Evolutionary conservation across 1,140 invertebrate genomes (phyloP), one percentile per base, ranked within the genome.

Genomic region (Halotydeus destructor): DNA sequence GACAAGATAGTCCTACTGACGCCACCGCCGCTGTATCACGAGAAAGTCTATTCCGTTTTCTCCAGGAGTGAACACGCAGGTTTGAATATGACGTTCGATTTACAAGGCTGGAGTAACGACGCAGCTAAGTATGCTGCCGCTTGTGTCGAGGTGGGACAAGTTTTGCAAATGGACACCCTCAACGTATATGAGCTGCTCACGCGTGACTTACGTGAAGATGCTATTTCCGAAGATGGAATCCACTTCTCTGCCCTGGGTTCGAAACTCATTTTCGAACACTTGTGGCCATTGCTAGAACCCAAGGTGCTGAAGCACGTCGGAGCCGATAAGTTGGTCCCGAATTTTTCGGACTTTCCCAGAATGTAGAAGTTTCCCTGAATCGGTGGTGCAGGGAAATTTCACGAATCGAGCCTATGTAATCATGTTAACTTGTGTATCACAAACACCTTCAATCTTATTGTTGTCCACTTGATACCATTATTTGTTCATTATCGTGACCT

Each of bases 1-100:
- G 47, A 61, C 5, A 53, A 53, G 37, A 54, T 61, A 21, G 52
- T 61, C 32, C 27, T 62, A 11, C 57, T 61, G 30, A 41, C 57
- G 11, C 59, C 58, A 21, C 58, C 59, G 25, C 49, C 54, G 6
- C 55, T 52, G 49, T n/a, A n/a, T n/a, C n/a, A n/a, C n/a, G n/a
- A n/a, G 26, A 50, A 52, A 9, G 55, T 54, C 34, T n/a, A n/a
- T 31, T 41, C 14, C 26, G 55, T 52, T 50, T 44, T 52, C 49
- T 50, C 52, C 22, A 36, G 51, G 24, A 50, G 50, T 21, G 59
- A 52, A 53, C n/a, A n/a, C n/a, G 44, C 41, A 23, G 41, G 41
- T 27, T 51, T 51, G 9, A 55, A 53, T 35, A 32, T 41, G 16
- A 27, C 32, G 2, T 52, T 49, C 1, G 26, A 18, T 6, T n/a